phyloP scores from a whole-genome alignment of 2,113 vertebrate genomes.

The Oenanthe oenanthe region DNA sequence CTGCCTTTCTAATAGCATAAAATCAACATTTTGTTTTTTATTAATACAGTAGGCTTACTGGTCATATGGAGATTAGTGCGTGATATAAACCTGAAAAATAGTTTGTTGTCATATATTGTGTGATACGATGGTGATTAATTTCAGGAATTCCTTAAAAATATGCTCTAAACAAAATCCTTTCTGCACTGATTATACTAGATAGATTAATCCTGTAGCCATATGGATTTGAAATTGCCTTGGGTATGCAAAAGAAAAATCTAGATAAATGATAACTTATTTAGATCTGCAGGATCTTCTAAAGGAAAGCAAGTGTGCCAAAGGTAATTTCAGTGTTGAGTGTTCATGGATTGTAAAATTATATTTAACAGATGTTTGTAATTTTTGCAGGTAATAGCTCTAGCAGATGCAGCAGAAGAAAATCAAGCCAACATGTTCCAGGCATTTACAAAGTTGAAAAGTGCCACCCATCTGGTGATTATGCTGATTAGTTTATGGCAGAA shows the following conservation, averaged over 20 bases:
- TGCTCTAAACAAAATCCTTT: neutral
- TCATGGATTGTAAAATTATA: slow-evolving; percentile 20
- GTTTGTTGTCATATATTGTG: neutral
- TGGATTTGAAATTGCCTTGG: slow-evolving; percentile 46
- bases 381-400: slow-evolving; percentile 89
- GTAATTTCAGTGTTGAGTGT: slow-evolving; percentile 36
- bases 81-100: neutral
- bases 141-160: neutral
- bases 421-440: slow-evolving; percentile 81
- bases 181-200: neutral
- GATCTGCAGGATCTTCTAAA: slow-evolving; percentile 52
- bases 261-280: slow-evolving; percentile 47
- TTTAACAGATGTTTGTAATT: slow-evolving; percentile 61
- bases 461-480: slow-evolving; percentile 87
- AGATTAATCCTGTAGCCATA: slow-evolving; percentile 21
- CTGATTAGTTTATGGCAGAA: slow-evolving; percentile 90
- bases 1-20: neutral
- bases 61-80: neutral
- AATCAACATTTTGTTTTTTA: neutral
- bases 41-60: neutral
- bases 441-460: slow-evolving; percentile 83
- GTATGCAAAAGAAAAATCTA: slow-evolving; percentile 16
- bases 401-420: slow-evolving; percentile 89
- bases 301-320: slow-evolving; percentile 52
- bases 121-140: neutral